Evolutionary conservation across 2,113 vertebrate genomes (phyloP), one percentile per base, ranked within the genome.

Genomic region (Telmatochromis brichardi): DNA sequence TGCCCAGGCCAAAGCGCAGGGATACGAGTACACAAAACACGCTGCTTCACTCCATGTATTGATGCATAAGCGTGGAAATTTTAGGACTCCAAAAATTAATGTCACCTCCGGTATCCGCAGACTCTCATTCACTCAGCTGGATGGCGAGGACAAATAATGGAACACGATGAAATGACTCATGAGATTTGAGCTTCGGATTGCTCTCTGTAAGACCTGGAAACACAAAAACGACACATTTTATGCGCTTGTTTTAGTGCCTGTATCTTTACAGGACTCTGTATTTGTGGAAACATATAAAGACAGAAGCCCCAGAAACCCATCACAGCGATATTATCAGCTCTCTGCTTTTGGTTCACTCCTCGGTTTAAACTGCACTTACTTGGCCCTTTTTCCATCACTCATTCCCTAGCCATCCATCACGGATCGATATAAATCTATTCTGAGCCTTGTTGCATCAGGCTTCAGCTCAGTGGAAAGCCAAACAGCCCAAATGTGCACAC

Each of bases 341-440:
- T 40, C 31, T 33, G 23, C 3, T 76, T 60, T 86, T 8, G 13
- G 12, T 45, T 45, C 33, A 80, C 31, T 31, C 6, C 53, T 85
- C 17, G 21, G 57, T 37, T 81, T 17, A 35, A 88, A 63, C 42
- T 19, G 17, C 5, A 11, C 37, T 23, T 8, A 15, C 40, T 40
- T 9, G 21, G 33, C 7, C 81, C 6, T 31, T 63, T 81, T 90
- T 86, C 86, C 88, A 85, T n/a, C 55, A n/a, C 13, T 40, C 47
- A 26, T 60, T 81, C 57, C 45, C 54, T 19, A 50, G n/a, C 87
- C 33, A 8, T 31, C 63, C 82, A 68, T 76, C 84, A 86, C 1
- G 1, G 83, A 93, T 94, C 94, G 60, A 95, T 92, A 65, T 2
- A 23, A 80, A 86, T 86, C 92, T 94, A 95, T 95, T 90, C 65